Percentiles rank a stretch among this genome's conserved stretches.
Conservation (phyloP, 2,888 invertebrate species). For the Dione vanillae region DNA sequence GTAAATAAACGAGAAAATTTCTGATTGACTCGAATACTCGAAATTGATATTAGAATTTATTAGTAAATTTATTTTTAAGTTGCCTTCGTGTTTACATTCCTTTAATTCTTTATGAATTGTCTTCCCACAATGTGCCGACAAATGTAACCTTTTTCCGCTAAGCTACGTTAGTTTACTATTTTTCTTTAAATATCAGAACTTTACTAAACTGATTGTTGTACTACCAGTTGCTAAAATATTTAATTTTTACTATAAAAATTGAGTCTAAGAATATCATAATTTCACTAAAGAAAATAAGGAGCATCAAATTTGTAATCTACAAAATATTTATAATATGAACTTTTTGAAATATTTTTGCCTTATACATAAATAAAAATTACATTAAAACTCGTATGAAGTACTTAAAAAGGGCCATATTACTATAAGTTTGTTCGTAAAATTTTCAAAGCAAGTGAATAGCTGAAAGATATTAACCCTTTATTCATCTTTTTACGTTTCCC, state of each 20-base stretch:
- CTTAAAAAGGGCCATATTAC: neutral
- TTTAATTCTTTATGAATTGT: constrained; percentile 14
- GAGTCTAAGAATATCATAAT: too few species aligned
- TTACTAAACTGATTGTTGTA: neutral
- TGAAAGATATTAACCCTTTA: constrained; percentile 25
- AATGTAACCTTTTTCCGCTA: neutral
- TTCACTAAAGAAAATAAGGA: too few species aligned
- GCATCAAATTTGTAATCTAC: too few species aligned
- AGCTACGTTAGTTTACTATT: neutral
- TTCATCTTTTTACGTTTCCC: constrained; percentile 39
- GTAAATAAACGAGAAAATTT: constrained; percentile 70
- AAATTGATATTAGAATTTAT: constrained; percentile 69
- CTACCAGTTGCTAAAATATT: too few species aligned
- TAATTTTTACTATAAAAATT: too few species aligned
- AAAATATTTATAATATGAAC: too few species aligned
- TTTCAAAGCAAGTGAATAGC: neutral
- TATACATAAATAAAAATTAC: too few species aligned
- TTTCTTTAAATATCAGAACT: neutral
- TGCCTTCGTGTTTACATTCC: constrained; percentile 35
- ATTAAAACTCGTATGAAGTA: neutral
- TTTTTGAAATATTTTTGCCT: too few species aligned
- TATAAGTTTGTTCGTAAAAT: neutral
- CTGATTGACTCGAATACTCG: constrained; percentile 69
- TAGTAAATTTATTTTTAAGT: constrained; percentile 40
- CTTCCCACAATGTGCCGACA: neutral